Evolutionary conservation across 2,113 vertebrate genomes (phyloP).

Genomic region (Entosphenus tridentatus): DNA sequence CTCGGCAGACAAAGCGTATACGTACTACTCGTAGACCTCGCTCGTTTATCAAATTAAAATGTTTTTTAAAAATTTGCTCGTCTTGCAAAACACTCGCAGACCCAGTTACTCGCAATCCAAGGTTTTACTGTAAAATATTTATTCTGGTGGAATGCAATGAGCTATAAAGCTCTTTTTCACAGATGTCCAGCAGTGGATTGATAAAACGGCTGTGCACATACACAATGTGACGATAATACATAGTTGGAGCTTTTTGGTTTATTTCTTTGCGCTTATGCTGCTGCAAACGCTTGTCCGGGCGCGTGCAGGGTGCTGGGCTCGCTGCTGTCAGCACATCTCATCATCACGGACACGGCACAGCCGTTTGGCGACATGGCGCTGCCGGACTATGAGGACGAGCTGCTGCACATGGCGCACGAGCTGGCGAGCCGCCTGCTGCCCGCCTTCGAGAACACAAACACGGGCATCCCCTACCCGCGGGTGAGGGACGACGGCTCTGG

Average conservation of each 20-base stretch:
- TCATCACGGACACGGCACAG: slow-evolving; percentile 68
- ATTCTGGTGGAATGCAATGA: not conserved
- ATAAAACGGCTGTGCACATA: not conserved
- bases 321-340: slow-evolving; percentile 79
- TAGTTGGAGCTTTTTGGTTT: not conserved
- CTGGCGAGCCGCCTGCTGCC: slow-evolving; percentile 72
- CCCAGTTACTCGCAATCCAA: too few species aligned
- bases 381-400: slow-evolving; percentile 63
- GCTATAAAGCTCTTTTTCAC: not conserved
- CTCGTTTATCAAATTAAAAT: too few species aligned
- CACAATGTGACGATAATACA: not conserved
- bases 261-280: not conserved
- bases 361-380: slow-evolving; percentile 68
- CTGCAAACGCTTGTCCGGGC: slow-evolving; percentile 8
- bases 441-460: slow-evolving; percentile 90
- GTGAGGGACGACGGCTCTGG: slow-evolving; percentile 19
- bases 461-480: slow-evolving; percentile 83
- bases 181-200: not conserved
- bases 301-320: slow-evolving; percentile 57
- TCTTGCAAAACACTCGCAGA: too few species aligned
- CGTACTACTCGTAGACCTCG: too few species aligned
- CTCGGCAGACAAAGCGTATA: too few species aligned
- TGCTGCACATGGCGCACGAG: slow-evolving; percentile 75
- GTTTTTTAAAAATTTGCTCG: too few species aligned
- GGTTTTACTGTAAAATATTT: not conserved